These are phyloP conservation scores for Antheraea assamensis DNA, from an alignment of 2,888 invertebrate species.

Conservation along the genomic window DNA sequence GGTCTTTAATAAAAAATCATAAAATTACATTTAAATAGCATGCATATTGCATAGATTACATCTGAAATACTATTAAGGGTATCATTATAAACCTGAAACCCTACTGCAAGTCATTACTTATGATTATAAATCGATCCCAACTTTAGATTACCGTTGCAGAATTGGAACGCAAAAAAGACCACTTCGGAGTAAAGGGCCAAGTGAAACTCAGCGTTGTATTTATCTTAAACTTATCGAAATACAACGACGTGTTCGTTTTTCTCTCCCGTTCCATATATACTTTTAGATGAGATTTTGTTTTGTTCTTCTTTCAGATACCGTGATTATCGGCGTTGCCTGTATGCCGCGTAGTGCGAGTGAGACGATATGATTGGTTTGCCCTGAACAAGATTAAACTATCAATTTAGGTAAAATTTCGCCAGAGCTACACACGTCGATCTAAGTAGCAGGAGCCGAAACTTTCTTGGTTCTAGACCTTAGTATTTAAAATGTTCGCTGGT, in stretches of 20 bases:
- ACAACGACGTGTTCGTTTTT: constrained; percentile 69
- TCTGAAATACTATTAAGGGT: constrained; percentile 20
- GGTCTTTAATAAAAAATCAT: background rate
- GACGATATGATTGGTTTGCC: constrained; percentile 76
- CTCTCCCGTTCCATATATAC: constrained; percentile 65
- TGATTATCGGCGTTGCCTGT: constrained; percentile 71
- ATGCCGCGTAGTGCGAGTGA: constrained; percentile 67
- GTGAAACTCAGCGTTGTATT: constrained; percentile 73
- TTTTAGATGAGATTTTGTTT: constrained; percentile 65
- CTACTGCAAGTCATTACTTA: constrained; percentile 50
- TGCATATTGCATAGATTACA: constrained; percentile 10
- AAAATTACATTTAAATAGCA: background rate
- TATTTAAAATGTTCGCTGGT: constrained; percentile 42
- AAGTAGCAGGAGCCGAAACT: constrained; percentile 55
- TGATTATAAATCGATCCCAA: constrained; percentile 58
- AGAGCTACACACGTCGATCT: constrained; percentile 66
- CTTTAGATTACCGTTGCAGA: constrained; percentile 55
- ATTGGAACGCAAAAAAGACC: constrained; percentile 59
- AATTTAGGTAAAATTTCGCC: constrained; percentile 67
- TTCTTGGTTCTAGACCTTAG: constrained; percentile 50
- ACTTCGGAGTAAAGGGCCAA: constrained; percentile 56
- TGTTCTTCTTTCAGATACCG: constrained; percentile 73
- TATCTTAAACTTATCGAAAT: constrained; percentile 79
- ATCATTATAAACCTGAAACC: constrained; percentile 37
- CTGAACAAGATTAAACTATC: constrained; percentile 76